A percentile compares a stretch with the other conserved stretches of the same genome.
These are phyloP conservation scores for Phyllostomus hastatus DNA, from an alignment of 2,113 vertebrate species.

Conservation along the genomic window DNA sequence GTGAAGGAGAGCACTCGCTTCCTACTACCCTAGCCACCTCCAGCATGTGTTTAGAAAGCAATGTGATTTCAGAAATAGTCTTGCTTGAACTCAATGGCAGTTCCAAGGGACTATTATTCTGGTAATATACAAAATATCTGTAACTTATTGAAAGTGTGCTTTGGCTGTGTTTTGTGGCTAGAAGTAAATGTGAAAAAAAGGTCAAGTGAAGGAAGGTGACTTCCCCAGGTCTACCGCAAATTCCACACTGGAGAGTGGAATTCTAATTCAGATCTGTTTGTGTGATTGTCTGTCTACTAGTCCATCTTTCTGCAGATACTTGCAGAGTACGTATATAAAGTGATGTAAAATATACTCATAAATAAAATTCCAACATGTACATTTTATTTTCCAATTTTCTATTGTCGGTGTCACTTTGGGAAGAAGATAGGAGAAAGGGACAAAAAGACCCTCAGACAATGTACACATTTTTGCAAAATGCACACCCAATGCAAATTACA, in stretches of 20 bases:
- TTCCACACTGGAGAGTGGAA: fast-evolving
- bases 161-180: not conserved
- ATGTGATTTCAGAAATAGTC: not conserved
- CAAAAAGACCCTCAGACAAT: slow-evolving; percentile 37
- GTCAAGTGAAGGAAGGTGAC: not conserved
- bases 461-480: slow-evolving; percentile 62
- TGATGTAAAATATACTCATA: not conserved
- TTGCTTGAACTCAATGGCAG: not conserved
- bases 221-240: not conserved
- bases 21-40: not conserved
- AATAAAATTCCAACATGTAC: not conserved
- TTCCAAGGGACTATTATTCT: not conserved
- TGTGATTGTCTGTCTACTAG: not conserved
- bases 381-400: not conserved
- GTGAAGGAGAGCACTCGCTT: not conserved
- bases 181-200: not conserved
- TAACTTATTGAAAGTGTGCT: not conserved
- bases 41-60: not conserved
- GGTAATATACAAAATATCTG: not conserved
- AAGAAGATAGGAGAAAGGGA: not conserved
- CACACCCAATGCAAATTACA: slow-evolving; percentile 81
- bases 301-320: fast-evolving
- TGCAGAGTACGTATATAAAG: not conserved
- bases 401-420: not conserved
- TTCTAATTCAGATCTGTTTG: not conserved